These are phyloP conservation scores for Phoebastria nigripes DNA, from an alignment of 2,797 vertebrate species.

Conservation along the genomic window DNA sequence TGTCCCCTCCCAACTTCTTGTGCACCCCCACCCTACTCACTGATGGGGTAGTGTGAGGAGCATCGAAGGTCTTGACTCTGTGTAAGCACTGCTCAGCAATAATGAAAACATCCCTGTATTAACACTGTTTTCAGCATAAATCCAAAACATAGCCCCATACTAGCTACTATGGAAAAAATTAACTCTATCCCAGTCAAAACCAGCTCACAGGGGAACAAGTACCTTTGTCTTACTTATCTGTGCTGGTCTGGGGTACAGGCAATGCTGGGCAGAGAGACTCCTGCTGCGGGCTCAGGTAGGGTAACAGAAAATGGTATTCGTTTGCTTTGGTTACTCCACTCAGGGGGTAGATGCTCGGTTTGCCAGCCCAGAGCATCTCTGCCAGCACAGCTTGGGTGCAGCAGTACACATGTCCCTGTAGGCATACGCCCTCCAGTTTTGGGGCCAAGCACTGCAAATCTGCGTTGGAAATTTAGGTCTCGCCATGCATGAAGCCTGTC, in stretches of 20 bases:
- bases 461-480: not conserved
- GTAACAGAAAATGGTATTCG: accelerated
- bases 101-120: no score
- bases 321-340: not conserved
- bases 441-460: not conserved
- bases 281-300: not conserved
- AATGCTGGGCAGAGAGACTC: not conserved
- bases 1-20: no score
- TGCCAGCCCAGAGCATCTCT: not conserved
- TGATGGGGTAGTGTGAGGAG: no score
- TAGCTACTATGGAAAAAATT: no score
- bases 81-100: no score
- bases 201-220: not conserved
- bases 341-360: accelerated
- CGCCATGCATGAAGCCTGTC: no score
- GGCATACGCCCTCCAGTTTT: accelerated
- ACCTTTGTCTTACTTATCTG: not conserved
- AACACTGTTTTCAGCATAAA: no score
- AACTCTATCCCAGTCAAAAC: no score
- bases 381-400: not conserved
- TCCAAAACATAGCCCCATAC: no score
- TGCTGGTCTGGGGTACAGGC: accelerated
- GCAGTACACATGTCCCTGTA: accelerated
- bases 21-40: no score
- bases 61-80: no score